phyloP scores from a whole-genome alignment of 2,113 vertebrate genomes.

The Epinephelus cyanopodus region DNA sequence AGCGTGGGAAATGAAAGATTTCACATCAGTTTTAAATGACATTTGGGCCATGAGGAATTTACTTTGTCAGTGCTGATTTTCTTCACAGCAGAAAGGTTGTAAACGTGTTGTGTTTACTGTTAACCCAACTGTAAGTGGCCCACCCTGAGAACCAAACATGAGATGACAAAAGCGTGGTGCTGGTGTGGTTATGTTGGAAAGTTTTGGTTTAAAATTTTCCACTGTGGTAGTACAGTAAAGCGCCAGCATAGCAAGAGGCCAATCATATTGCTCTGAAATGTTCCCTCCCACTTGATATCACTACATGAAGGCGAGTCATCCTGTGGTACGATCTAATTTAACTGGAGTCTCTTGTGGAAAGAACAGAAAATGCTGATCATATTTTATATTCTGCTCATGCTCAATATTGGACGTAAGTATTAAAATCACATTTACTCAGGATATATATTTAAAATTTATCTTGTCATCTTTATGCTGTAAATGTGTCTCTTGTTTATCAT shows the following conservation, averaged over 20 bases:
- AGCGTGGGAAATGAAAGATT: neutral
- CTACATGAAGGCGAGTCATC: neutral
- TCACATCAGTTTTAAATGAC: neutral
- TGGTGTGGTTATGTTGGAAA: neutral
- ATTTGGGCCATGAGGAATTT: neutral
- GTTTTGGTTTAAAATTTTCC: slow-evolving; percentile 31
- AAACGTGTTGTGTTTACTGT: neutral
- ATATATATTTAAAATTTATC: neutral
- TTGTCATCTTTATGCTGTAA: neutral
- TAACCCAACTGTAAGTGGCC: neutral
- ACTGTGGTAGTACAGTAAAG: slow-evolving; percentile 11
- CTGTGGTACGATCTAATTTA: neutral
- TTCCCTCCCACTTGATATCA: slow-evolving; percentile 34
- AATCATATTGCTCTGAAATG: slow-evolving; percentile 37
- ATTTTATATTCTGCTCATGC: neutral
- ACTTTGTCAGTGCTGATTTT: too few species aligned
- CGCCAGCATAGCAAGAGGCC: neutral
- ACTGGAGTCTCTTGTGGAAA: neutral
- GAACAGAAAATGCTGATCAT: slow-evolving; percentile 9
- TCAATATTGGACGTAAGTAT: neutral
- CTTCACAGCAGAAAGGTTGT: too few species aligned
- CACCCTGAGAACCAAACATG: neutral
- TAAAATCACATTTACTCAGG: neutral
- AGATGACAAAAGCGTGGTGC: too few species aligned
- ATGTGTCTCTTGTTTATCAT: neutral